Conservation (phyloP, 53 echinoderm and acorn worm species). For the Mesocentrotus franciscanus region DNA sequence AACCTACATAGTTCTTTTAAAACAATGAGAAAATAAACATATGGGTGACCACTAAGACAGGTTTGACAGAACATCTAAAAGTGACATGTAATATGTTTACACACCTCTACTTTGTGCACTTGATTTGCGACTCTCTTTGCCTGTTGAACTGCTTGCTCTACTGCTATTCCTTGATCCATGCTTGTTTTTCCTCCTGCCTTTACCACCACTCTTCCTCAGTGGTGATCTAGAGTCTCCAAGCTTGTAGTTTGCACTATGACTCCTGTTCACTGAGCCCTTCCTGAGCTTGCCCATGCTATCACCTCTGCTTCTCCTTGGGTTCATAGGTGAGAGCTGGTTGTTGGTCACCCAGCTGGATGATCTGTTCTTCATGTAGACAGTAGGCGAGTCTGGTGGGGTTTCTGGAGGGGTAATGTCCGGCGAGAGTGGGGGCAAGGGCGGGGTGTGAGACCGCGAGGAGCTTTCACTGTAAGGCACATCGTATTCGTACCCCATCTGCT, state of each 20-base stretch:
- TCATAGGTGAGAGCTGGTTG: slow-evolving; percentile 39
- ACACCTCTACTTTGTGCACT: slow-evolving; percentile 66
- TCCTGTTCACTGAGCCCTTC: slow-evolving; percentile 68
- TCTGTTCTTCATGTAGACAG: slow-evolving; percentile 62
- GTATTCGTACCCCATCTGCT: slow-evolving; percentile 66
- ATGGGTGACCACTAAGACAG: too few species aligned
- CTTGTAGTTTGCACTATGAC: slow-evolving; percentile 57
- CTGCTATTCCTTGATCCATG: slow-evolving; percentile 69
- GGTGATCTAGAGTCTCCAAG: slow-evolving; percentile 71
- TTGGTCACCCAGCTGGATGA: slow-evolving; percentile 63
- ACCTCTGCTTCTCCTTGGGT: neutral
- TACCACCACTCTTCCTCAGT: slow-evolving; percentile 70
- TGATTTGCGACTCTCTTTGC: slow-evolving; percentile 69
- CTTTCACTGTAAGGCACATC: slow-evolving; percentile 72
- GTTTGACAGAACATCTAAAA: too few species aligned
- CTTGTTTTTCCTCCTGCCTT: slow-evolving; percentile 71
- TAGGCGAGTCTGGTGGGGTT: slow-evolving; percentile 71
- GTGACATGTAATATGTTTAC: neutral
- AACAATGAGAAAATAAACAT: too few species aligned
- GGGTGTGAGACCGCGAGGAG: slow-evolving; percentile 90
- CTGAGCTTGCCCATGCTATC: slow-evolving; percentile 43
- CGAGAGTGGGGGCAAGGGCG: slow-evolving; percentile 87
- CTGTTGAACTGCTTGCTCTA: slow-evolving; percentile 43
- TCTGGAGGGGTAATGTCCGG: slow-evolving; percentile 85
- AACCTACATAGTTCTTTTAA: too few species aligned